Conservation (phyloP, 2,888 invertebrate genomes). For the Tetanocera ferruginea region DNA sequence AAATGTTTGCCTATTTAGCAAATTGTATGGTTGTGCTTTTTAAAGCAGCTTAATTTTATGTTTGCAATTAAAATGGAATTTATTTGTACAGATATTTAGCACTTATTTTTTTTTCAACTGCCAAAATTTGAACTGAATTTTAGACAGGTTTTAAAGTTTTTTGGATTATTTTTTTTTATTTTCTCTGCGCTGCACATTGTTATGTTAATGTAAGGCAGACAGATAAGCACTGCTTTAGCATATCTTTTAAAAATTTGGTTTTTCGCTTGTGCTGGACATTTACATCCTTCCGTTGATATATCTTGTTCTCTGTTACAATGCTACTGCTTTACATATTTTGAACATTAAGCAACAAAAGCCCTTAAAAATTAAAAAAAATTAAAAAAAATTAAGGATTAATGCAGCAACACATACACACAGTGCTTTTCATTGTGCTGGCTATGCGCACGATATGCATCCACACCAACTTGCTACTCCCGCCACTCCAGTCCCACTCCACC, state of each 20-base stretch:
- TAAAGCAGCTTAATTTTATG: constrained; percentile 6
- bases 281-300: neutral
- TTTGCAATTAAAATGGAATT: constrained; percentile 10
- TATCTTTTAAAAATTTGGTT: neutral
- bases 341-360: constrained; percentile 3
- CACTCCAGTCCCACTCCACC: neutral
- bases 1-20: neutral
- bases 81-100: neutral
- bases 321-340: constrained; percentile 7
- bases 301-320: neutral
- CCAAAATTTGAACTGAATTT: too few species aligned
- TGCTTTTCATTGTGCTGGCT: neutral
- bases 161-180: neutral
- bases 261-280: neutral
- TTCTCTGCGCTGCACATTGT: neutral
- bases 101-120: too few species aligned
- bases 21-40: neutral
- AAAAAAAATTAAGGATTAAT: neutral
- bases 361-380: neutral
- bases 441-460: neutral
- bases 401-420: neutral
- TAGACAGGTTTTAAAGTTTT: neutral
- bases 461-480: neutral
- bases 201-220: constrained; percentile 17
- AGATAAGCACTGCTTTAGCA: constrained; percentile 24